Percentiles rank a stretch among this genome's conserved stretches.
Evolutionary conservation across 1,140 invertebrate species (phyloP).

Genomic region (Latrodectus geometricus): DNA sequence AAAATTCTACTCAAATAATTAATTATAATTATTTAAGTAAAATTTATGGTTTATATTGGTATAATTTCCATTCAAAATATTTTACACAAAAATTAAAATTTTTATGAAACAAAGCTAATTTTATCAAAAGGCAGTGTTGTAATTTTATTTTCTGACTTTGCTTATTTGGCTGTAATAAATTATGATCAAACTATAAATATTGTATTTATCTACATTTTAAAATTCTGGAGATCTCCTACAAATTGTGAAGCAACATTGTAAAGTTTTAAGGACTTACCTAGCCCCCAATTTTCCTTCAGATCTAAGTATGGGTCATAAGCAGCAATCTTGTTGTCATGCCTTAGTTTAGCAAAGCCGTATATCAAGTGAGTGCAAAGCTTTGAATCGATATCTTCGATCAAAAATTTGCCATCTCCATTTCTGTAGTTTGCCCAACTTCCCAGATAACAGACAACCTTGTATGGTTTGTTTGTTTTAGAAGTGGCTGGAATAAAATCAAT

Average conservation of each 20-base stretch:
- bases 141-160: too few relatives aligned
- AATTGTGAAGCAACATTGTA: neutral
- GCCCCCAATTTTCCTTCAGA: constrained; percentile 73
- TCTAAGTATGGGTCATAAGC: constrained; percentile 81
- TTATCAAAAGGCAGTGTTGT: too few relatives aligned
- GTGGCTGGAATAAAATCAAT: too few relatives aligned
- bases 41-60: too few relatives aligned
- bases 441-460: constrained; percentile 75
- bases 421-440: constrained; percentile 82
- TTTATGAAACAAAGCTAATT: too few relatives aligned
- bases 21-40: too few relatives aligned
- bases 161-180: too few relatives aligned
- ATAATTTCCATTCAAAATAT: too few relatives aligned
- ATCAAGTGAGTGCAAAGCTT: constrained; percentile 87
- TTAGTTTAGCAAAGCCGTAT: constrained; percentile 82
- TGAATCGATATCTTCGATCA: constrained; percentile 80
- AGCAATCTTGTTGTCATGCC: constrained; percentile 79
- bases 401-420: constrained; percentile 75
- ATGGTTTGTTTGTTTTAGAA: constrained; percentile 10
- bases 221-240: neutral
- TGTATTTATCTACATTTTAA: neutral
- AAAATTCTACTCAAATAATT: too few relatives aligned
- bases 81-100: too few relatives aligned
- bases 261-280: constrained; percentile 34
- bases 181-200: neutral